These are phyloP conservation scores for Stictocephala bisonia DNA, from an alignment of 2,888 invertebrate genomes.

Conservation along the genomic window DNA sequence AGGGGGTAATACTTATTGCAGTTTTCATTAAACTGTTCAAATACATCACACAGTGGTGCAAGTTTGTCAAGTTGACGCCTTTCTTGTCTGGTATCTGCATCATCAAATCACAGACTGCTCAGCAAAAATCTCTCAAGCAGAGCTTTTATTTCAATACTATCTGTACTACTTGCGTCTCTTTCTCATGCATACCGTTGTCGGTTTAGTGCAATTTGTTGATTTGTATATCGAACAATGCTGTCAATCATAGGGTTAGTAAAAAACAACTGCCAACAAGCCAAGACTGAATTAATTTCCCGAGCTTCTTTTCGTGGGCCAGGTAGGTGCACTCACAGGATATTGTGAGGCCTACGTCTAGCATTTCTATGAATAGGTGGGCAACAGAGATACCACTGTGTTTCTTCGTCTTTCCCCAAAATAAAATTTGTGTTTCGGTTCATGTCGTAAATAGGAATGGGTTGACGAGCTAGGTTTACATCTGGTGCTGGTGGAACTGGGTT, in stretches of 20 bases:
- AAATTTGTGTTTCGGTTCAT: background rate
- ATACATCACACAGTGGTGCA: background rate
- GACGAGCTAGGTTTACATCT: background rate
- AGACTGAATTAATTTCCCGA: background rate
- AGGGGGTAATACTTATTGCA: constrained; percentile 32
- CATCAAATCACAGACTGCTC: background rate
- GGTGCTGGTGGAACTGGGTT: background rate
- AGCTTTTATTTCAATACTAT: background rate
- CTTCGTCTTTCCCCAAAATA: background rate
- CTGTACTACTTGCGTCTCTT: background rate
- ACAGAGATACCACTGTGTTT: background rate
- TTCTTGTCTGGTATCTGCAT: background rate
- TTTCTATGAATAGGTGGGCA: background rate
- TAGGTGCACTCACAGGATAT: background rate
- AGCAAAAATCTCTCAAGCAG: background rate
- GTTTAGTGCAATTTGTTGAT: background rate
- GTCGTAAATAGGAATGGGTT: background rate
- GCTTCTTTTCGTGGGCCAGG: too few species aligned
- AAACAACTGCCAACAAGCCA: background rate
- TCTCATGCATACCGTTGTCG: background rate
- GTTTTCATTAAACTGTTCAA: background rate
- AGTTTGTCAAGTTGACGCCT: background rate
- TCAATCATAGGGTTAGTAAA: background rate
- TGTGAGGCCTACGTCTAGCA: background rate
- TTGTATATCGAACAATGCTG: background rate